These are phyloP conservation scores for Seladonia tumulorum DNA, from an alignment of 2,888 invertebrate species.

Conservation along the genomic window DNA sequence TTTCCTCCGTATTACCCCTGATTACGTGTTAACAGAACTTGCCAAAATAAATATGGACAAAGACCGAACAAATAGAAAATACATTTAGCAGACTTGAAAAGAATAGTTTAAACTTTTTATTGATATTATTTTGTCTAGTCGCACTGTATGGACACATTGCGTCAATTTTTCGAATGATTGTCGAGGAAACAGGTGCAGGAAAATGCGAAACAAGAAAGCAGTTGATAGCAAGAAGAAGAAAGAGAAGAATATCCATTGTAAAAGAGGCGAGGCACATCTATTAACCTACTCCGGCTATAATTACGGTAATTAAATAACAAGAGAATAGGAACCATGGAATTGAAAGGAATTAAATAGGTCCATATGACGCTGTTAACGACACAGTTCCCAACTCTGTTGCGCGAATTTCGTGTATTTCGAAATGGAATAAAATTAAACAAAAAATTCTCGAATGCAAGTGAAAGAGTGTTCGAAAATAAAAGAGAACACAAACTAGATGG, in stretches of 20 bases:
- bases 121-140: too few species aligned
- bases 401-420: not conserved
- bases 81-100: not conserved
- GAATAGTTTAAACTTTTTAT: not conserved
- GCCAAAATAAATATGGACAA: not conserved
- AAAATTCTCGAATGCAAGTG: not conserved
- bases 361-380: slow-evolving; percentile 6
- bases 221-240: not conserved
- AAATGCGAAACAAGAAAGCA: not conserved
- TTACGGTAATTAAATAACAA: not conserved
- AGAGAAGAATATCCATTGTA: slow-evolving; percentile 4
- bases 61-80: not conserved
- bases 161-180: not conserved
- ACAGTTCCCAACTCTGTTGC: not conserved
- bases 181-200: too few species aligned
- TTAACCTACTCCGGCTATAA: slow-evolving; percentile 9
- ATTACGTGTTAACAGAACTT: not conserved
- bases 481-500: too few species aligned
- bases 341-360: not conserved
- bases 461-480: not conserved
- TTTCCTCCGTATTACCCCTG: not conserved
- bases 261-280: not conserved
- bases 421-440: not conserved
- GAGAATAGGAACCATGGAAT: not conserved
- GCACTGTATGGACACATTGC: not conserved